Evolutionary conservation across 2,888 invertebrate genomes (phyloP).

Genomic region (Agrotis exclamationis): DNA sequence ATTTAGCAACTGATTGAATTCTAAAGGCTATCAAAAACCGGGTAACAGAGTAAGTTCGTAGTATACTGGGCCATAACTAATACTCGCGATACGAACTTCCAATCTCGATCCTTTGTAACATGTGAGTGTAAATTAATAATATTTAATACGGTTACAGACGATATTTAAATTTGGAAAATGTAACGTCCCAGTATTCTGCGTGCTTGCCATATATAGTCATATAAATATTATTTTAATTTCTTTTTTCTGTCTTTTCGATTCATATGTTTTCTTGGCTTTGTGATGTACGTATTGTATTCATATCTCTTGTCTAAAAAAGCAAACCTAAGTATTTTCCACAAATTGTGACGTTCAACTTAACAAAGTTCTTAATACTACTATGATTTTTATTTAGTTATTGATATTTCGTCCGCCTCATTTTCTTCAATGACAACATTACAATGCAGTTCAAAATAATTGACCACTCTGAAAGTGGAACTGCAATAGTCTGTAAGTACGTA

Average conservation of each 20-base stretch:
- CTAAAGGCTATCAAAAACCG: slow-evolving; percentile 24
- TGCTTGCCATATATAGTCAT: neutral
- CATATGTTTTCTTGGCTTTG: slow-evolving; percentile 15
- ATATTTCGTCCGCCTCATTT: slow-evolving; percentile 40
- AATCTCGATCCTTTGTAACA: neutral
- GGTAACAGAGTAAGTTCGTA: neutral
- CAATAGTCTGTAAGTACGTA: slow-evolving; percentile 27
- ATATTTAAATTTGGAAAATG: neutral
- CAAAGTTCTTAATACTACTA: neutral
- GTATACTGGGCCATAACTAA: neutral
- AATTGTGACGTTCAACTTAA: slow-evolving; percentile 1
- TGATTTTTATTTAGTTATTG: neutral
- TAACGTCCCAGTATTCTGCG: slow-evolving; percentile 11
- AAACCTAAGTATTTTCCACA: slow-evolving; percentile 5
- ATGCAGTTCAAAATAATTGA: slow-evolving; percentile 24
- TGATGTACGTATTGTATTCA: slow-evolving; percentile 22
- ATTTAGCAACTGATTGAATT: neutral
- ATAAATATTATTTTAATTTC: neutral
- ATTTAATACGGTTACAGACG: no score
- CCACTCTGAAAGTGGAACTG: slow-evolving; percentile 20
- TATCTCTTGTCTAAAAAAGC: neutral
- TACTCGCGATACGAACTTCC: neutral
- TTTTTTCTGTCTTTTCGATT: neutral
- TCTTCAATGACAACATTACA: slow-evolving; percentile 27
- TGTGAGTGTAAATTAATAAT: no score